Conservation (phyloP, 1,140 invertebrate genomes). For the Lepeophtheirus salmonis region DNA sequence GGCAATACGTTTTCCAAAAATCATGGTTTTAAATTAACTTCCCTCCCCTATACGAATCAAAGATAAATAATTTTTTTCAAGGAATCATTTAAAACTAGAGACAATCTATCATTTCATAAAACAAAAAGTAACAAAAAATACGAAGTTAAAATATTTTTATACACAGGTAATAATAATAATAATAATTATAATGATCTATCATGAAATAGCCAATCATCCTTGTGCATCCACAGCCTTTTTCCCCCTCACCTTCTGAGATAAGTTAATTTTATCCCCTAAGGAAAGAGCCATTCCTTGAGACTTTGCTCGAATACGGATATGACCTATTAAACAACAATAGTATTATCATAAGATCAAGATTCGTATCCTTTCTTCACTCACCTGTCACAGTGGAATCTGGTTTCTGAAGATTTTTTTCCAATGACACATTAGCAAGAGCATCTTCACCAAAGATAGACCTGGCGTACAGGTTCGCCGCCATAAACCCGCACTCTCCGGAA, state of each 20-base stretch:
- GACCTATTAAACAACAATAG: not conserved
- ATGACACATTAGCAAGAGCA: slow-evolving; percentile 90
- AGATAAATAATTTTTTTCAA: too few species aligned
- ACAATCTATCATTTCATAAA: not conserved
- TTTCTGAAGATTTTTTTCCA: slow-evolving; percentile 80
- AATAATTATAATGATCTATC: not conserved
- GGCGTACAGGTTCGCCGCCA: slow-evolving; percentile 98
- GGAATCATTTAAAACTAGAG: too few species aligned
- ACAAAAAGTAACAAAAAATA: too few species aligned
- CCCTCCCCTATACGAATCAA: too few species aligned
- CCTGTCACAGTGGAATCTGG: slow-evolving; percentile 73
- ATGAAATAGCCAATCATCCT: not conserved
- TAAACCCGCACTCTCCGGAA: slow-evolving; percentile 89
- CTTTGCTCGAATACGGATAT: slow-evolving; percentile 70
- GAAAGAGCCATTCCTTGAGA: slow-evolving; percentile 85
- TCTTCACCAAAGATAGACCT: slow-evolving; percentile 98
- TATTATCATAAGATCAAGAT: not conserved
- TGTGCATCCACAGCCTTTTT: slow-evolving; percentile 10
- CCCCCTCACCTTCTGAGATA: slow-evolving; percentile 48
- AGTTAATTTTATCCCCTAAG: slow-evolving; percentile 87
- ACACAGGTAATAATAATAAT: not conserved
- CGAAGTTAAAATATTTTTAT: not conserved
- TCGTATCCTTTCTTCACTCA: slow-evolving; percentile 49
- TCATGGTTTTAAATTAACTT: too few species aligned
- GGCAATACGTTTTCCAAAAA: too few species aligned